Evolutionary conservation across 2,113 vertebrate genomes (phyloP).

Genomic region (Haemorhous mexicanus): DNA sequence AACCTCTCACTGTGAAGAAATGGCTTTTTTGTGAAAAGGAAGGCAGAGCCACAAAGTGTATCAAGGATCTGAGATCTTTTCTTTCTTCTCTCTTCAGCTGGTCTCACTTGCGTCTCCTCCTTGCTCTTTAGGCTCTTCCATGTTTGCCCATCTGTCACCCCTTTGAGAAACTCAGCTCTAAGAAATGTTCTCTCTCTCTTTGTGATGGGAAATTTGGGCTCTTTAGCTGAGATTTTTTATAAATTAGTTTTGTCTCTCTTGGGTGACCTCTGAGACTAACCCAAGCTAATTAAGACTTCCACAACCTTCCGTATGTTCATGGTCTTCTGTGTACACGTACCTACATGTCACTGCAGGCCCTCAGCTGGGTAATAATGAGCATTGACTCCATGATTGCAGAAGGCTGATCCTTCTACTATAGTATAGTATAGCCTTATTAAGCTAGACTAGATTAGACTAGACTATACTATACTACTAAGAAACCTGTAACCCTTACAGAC

Average conservation of each 20-base stretch:
- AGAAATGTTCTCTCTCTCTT: neutral
- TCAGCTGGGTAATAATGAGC: no score
- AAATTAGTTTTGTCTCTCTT: neutral
- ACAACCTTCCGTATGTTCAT: neutral
- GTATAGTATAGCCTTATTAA: no score
- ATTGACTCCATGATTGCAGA: no score
- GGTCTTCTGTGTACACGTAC: neutral
- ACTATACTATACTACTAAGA: no score
- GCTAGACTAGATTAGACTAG: no score
- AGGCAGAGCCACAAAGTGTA: neutral
- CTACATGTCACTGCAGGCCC: neutral
- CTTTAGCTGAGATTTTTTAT: neutral
- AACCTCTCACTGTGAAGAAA: neutral
- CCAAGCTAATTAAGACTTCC: neutral
- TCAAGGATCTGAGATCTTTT: neutral
- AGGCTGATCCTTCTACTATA: no score
- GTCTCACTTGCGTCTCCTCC: conserved; percentile 8
- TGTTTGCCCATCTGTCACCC: neutral
- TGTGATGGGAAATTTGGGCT: neutral
- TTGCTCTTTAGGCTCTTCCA: conserved; percentile 4
- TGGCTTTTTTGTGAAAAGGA: neutral
- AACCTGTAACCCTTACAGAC: no score
- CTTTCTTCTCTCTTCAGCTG: neutral
- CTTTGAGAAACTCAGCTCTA: neutral
- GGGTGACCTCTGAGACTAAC: neutral